A percentile compares a stretch with the other conserved stretches of the same genome.
phyloP scores from a whole-genome alignment of 2,888 invertebrate genomes.

The Ormyrus labotus region DNA sequence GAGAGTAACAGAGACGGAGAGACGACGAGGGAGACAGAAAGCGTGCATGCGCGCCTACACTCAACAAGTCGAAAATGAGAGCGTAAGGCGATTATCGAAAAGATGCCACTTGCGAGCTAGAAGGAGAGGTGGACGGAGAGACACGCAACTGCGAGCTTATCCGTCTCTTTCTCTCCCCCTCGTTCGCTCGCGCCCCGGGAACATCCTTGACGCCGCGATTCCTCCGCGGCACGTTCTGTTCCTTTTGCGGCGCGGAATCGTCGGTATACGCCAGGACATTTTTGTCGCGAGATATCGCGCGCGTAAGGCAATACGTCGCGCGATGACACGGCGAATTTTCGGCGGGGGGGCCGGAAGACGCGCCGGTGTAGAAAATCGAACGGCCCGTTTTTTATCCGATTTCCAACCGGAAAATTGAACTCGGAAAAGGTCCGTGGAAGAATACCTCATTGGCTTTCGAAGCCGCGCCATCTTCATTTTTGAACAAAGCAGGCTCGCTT shows the following conservation, averaged over 20 bases:
- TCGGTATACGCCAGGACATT: too few relatives aligned
- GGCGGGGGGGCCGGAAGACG: too few relatives aligned
- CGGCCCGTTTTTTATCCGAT: too few relatives aligned
- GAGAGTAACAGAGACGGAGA: background rate
- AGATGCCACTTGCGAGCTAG: conserved; percentile 21
- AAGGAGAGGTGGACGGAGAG: background rate
- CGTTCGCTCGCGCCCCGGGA: background rate
- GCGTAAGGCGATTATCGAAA: conserved; percentile 36
- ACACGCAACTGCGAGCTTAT: conserved; percentile 34
- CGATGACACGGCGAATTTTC: too few relatives aligned
- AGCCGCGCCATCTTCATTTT: conserved; percentile 90
- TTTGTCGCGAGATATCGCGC: too few relatives aligned
- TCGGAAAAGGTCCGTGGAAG: too few relatives aligned
- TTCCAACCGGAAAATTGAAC: too few relatives aligned
- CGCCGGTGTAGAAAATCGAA: too few relatives aligned
- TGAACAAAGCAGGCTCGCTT: conserved; percentile 81
- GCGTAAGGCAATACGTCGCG: too few relatives aligned
- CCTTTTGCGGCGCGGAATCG: too few relatives aligned
- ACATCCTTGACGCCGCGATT: background rate
- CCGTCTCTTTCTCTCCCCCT: conserved; percentile 6
- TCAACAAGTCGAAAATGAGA: conserved; percentile 39
- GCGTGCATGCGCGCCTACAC: background rate
- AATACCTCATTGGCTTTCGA: conserved; percentile 76
- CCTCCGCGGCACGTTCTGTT: background rate
- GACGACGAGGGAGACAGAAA: background rate